Conservation (phyloP, 64 coral and sea anemone genomes). For the Montipora efflorescens region DNA sequence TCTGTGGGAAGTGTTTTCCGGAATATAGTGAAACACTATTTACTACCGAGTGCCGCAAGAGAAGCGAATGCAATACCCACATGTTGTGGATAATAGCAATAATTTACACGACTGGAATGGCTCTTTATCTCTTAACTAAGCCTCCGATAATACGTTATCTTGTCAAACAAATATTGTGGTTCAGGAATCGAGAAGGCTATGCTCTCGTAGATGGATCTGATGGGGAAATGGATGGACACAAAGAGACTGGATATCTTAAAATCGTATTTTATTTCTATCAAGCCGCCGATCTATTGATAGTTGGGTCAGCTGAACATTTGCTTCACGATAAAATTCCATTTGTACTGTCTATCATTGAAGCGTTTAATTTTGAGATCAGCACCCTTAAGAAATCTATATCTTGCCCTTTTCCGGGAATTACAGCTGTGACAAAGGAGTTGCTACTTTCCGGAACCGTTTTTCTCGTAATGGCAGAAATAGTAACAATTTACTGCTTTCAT, state of each 20-base stretch:
- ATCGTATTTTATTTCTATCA: slow-evolving; percentile 75
- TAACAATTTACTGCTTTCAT: slow-evolving; percentile 27
- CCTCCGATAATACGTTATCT: slow-evolving; percentile 11
- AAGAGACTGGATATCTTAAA: slow-evolving; percentile 41
- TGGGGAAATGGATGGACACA: not conserved
- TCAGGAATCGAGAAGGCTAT: not conserved
- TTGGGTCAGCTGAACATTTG: slow-evolving; percentile 1
- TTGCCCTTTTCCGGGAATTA: slow-evolving; percentile 61
- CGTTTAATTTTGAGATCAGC: slow-evolving; percentile 51
- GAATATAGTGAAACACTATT: slow-evolving; percentile 44
- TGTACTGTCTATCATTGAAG: not conserved
- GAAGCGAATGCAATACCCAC: slow-evolving; percentile 2
- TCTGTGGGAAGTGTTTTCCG: slow-evolving; percentile 48
- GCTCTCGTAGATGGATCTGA: not conserved
- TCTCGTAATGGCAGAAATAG: slow-evolving; percentile 11
- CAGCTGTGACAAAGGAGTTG: slow-evolving; percentile 52
- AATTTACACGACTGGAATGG: slow-evolving; percentile 13
- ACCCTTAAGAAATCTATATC: not conserved
- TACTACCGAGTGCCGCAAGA: slow-evolving; percentile 6
- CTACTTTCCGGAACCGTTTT: slow-evolving; percentile 60
- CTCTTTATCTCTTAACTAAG: slow-evolving; percentile 1
- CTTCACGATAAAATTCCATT: not conserved
- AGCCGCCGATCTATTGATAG: slow-evolving; percentile 57
- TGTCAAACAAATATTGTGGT: slow-evolving; percentile 20
- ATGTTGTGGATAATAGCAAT: slow-evolving; percentile 45